Percentiles rank a stretch among this genome's conserved stretches.
phyloP scores from a whole-genome alignment of 2,113 vertebrate genomes.

The Struthio camelus region DNA sequence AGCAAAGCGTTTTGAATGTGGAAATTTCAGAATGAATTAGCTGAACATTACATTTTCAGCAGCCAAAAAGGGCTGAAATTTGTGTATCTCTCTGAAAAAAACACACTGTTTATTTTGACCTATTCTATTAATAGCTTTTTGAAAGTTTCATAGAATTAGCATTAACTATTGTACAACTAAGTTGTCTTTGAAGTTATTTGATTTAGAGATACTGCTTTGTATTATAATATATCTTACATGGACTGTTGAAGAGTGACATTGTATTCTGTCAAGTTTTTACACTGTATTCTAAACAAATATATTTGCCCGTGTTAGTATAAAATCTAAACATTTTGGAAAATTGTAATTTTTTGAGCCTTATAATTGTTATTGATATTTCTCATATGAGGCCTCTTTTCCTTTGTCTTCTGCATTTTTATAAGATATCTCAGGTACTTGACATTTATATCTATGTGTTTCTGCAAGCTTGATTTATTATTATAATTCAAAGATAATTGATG shows the following conservation, averaged over 20 bases:
- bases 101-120: neutral
- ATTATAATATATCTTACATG: neutral
- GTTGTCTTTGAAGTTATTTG: neutral
- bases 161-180: neutral
- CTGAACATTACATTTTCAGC: neutral
- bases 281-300: neutral
- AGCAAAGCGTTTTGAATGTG: neutral
- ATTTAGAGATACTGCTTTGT: neutral
- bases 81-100: neutral
- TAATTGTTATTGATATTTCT: neutral
- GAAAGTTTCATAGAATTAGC: neutral
- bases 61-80: neutral
- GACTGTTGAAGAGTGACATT: neutral
- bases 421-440: neutral
- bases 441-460: neutral
- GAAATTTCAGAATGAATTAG: neutral
- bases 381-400: neutral
- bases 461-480: neutral
- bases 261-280: neutral
- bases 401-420: neutral
- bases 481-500: neutral
- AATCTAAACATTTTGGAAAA: neutral
- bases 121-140: neutral
- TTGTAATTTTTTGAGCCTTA: neutral
- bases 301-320: neutral